phyloP scores from a whole-genome alignment of 2,797 vertebrate genomes.

The Phoebastria nigripes region DNA sequence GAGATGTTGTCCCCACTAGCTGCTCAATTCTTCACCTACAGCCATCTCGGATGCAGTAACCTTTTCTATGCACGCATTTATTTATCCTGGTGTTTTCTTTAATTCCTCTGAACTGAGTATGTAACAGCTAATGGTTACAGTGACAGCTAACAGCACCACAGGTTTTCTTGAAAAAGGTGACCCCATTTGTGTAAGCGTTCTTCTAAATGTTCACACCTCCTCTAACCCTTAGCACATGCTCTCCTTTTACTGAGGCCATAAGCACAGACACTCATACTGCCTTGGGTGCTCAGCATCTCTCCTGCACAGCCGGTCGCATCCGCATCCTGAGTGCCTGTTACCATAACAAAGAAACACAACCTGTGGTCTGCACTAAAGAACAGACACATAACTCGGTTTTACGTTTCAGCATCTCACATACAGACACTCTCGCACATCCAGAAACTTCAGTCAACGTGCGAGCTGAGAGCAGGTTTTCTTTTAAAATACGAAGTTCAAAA shows the following conservation, averaged over 20 bases:
- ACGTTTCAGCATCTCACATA: neutral
- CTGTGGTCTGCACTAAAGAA: neutral
- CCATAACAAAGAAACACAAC: neutral
- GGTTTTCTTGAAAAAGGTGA: neutral
- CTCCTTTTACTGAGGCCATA: neutral
- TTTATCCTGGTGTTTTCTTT: neutral
- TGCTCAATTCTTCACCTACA: neutral
- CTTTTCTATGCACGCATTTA: neutral
- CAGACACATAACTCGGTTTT: neutral
- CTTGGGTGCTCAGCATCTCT: neutral
- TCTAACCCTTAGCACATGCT: fast-evolving
- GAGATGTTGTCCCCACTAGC: neutral
- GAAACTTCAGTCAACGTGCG: neutral
- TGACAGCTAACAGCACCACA: neutral
- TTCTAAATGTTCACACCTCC: fast-evolving
- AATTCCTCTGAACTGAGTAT: neutral
- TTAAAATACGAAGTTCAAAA: neutral
- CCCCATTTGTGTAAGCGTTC: neutral
- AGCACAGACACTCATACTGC: neutral
- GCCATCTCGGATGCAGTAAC: neutral
- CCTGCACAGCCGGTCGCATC: neutral
- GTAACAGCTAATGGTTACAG: neutral
- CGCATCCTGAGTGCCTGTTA: neutral
- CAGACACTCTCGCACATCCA: neutral
- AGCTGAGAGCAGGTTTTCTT: no score